phyloP scores from a whole-genome alignment of 2,888 invertebrate species.

The Pelosia muscerda region DNA sequence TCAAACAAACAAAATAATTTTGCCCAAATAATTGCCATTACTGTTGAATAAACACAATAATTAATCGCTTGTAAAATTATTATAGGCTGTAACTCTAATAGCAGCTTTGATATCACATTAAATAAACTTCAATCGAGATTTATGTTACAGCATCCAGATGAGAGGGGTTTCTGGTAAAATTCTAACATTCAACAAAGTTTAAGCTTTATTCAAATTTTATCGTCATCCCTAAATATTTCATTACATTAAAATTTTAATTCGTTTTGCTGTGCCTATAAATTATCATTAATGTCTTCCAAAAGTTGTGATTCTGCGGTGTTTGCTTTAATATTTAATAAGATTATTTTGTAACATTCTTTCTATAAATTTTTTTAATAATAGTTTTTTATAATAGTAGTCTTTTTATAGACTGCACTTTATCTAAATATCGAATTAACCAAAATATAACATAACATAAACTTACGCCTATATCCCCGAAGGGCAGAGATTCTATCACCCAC shows the following conservation, averaged over 20 bases:
- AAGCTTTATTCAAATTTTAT: slow-evolving; percentile 52
- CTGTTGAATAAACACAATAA: background rate
- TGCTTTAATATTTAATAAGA: background rate
- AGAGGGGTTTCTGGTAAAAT: slow-evolving; percentile 22
- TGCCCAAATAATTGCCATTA: background rate
- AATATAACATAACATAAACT: background rate
- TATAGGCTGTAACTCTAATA: background rate
- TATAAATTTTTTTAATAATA: no score
- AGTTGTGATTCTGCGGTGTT: background rate
- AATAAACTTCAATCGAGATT: background rate
- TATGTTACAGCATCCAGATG: background rate
- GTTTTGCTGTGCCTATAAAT: slow-evolving; percentile 31
- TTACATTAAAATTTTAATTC: slow-evolving; percentile 44
- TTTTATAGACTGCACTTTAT: no score
- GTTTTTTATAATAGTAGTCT: no score
- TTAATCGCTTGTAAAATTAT: background rate
- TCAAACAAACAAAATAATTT: no score
- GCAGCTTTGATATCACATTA: background rate
- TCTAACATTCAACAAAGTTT: slow-evolving; percentile 45
- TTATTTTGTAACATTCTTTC: background rate
- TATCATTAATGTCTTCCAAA: slow-evolving; percentile 30
- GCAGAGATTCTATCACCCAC: no score
- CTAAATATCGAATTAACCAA: background rate
- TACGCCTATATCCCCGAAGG: no score
- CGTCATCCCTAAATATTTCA: slow-evolving; percentile 38